phyloP scores from a whole-genome alignment of 2,113 vertebrate species.

The Corythornis cristatus region DNA sequence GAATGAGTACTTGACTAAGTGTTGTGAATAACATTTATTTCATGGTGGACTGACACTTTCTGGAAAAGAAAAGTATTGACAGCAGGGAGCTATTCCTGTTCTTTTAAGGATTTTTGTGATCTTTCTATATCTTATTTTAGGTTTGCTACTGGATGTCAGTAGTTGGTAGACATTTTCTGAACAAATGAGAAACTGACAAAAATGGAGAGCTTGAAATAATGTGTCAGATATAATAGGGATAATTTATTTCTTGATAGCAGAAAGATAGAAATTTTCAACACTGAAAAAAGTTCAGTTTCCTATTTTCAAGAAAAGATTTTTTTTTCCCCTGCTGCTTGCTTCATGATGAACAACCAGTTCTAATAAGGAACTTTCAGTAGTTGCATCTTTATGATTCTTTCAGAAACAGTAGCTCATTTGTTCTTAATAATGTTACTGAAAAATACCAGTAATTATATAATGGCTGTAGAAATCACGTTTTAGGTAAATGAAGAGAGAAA shows the following conservation, averaged over 20 bases:
- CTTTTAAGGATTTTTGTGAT: not conserved
- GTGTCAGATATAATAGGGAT: not conserved
- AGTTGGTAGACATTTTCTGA: not conserved
- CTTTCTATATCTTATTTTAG: not conserved
- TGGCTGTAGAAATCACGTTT: conserved; percentile 79
- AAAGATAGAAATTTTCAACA: conserved; percentile 40
- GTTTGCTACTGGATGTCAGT: conserved; percentile 1
- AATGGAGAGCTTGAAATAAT: conserved; percentile 12
- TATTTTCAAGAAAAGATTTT: conserved; percentile 40
- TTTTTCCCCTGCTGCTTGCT: conserved; percentile 35
- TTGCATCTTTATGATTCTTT: conserved; percentile 77
- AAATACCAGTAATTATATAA: conserved; percentile 86
- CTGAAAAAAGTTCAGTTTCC: conserved; percentile 60
- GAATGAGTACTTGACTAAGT: not conserved
- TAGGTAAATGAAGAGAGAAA: conserved; percentile 82
- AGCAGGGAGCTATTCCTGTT: not conserved
- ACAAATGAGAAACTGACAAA: conserved; percentile 2
- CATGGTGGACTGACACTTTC: not conserved
- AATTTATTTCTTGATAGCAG: conserved; percentile 21
- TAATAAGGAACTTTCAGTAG: conserved; percentile 75
- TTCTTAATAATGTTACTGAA: conserved; percentile 77
- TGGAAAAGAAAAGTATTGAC: not conserved
- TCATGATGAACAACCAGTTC: conserved; percentile 46
- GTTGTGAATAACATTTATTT: not conserved
- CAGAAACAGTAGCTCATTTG: conserved; percentile 73